A percentile compares a stretch with the other conserved stretches of the same genome.
phyloP scores from a whole-genome alignment of 2,113 vertebrate species.

The Mungos mungo region DNA sequence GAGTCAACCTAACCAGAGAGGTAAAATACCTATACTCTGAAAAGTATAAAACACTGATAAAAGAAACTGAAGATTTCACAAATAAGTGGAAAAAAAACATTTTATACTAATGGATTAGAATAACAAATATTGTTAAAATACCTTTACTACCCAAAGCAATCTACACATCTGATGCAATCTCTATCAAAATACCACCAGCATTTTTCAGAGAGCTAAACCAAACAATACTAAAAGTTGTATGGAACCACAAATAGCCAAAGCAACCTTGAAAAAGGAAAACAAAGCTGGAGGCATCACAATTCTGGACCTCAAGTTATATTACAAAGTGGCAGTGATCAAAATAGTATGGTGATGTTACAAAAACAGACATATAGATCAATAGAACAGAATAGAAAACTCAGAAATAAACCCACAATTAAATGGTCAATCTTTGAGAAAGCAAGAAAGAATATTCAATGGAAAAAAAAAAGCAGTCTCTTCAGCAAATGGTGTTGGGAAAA shows the following conservation, averaged over 20 bases:
- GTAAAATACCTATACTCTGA: not conserved
- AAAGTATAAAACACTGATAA: too few relatives aligned
- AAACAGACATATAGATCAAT: not conserved
- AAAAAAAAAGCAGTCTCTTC: not conserved
- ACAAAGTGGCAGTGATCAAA: not conserved
- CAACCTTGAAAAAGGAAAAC: not conserved
- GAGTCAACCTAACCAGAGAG: not conserved
- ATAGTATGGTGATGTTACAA: not conserved
- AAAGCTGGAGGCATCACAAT: not conserved
- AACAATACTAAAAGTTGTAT: not conserved
- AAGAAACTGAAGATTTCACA: too few relatives aligned
- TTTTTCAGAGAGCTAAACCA: not conserved
- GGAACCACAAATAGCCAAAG: not conserved
- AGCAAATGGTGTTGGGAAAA: not conserved
- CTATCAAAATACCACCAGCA: not conserved
- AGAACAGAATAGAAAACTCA: not conserved
- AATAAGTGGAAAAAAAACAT: too few relatives aligned
- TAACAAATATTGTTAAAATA: too few relatives aligned
- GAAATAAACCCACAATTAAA: not conserved
- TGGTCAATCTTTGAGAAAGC: not conserved
- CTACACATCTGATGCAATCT: not conserved
- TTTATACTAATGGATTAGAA: too few relatives aligned
- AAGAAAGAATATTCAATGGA: not conserved
- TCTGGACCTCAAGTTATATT: not conserved
- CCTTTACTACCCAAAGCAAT: not conserved